Evolutionary conservation across 2,888 invertebrate genomes (phyloP).

Genomic region (Mimachlamys varia): DNA sequence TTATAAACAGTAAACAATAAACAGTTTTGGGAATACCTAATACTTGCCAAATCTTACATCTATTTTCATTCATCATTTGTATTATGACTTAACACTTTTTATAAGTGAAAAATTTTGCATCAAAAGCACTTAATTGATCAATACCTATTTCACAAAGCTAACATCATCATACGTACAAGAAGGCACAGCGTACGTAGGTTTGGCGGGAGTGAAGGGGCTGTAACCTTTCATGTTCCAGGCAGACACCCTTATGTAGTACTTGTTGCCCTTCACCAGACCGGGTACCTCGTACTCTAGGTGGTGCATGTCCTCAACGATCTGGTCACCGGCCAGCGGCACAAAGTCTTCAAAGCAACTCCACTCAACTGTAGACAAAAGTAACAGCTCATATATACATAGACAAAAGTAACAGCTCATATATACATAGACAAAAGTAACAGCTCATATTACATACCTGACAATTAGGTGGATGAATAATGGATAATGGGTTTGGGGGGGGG

Average conservation of each 20-base stretch:
- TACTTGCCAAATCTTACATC: too few relatives aligned
- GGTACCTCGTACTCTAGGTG: slow-evolving; percentile 85
- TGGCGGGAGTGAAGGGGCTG: slow-evolving; percentile 89
- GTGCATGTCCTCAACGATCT: slow-evolving; percentile 86
- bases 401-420: neutral
- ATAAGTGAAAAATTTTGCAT: too few relatives aligned
- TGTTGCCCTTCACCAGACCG: slow-evolving; percentile 92
- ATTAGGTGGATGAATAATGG: neutral
- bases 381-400: slow-evolving; percentile 50
- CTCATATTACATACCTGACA: slow-evolving; percentile 42
- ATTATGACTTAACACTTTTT: too few relatives aligned
- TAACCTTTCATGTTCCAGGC: slow-evolving; percentile 96
- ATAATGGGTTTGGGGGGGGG: neutral
- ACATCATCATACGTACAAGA: slow-evolving; percentile 87
- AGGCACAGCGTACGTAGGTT: slow-evolving; percentile 93
- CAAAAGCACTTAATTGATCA: too few relatives aligned
- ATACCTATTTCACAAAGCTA: neutral
- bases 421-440: slow-evolving; percentile 51
- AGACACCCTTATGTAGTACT: slow-evolving; percentile 95
- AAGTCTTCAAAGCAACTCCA: slow-evolving; percentile 96
- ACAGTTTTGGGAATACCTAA: too few relatives aligned
- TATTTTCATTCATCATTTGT: too few relatives aligned
- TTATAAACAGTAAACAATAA: too few relatives aligned
- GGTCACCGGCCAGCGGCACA: slow-evolving; percentile 90
- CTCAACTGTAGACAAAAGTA: slow-evolving; percentile 87